Evolutionary conservation across 2,888 invertebrate species (phyloP).

Genomic region (Meandrusa payeni): DNA sequence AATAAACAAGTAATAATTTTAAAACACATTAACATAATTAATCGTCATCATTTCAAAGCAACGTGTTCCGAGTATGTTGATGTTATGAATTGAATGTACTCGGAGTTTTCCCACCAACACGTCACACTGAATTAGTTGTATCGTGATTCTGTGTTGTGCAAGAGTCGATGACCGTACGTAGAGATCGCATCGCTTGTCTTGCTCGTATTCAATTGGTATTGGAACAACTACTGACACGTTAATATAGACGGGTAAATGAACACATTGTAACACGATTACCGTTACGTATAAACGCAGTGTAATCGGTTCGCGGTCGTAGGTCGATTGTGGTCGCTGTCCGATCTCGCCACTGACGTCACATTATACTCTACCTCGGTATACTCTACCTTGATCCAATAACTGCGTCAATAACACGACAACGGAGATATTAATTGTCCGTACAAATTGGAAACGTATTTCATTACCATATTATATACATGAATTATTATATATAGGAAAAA

Average conservation of each 20-base stretch:
- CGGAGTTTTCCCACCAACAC: conserved; percentile 25
- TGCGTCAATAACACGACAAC: conserved; percentile 36
- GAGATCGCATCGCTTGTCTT: neutral
- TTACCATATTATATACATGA: no score
- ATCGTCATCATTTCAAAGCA: conserved; percentile 14
- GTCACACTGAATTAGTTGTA: conserved; percentile 22
- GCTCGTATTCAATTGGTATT: conserved; percentile 19
- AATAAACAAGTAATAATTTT: conserved; percentile 14
- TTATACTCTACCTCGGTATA: conserved; percentile 53
- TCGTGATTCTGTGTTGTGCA: conserved; percentile 33
- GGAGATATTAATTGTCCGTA: no score
- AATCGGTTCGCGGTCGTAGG: conserved; percentile 49
- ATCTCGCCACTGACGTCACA: conserved; percentile 56
- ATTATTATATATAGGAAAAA: no score
- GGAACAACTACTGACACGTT: conserved; percentile 36
- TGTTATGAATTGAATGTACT: conserved; percentile 11
- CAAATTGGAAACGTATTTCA: no score
- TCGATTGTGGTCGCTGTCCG: conserved; percentile 45
- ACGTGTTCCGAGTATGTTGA: conserved; percentile 1
- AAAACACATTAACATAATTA: conserved; percentile 21
- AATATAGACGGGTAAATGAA: conserved; percentile 11
- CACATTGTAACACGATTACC: conserved; percentile 28
- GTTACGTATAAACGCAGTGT: conserved; percentile 32
- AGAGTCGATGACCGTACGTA: conserved; percentile 48
- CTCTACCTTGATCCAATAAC: conserved; percentile 59